Percentiles rank a stretch among this genome's conserved stretches.
Conservation (phyloP, 2,797 vertebrate genomes). For the Squalus acanthias region DNA sequence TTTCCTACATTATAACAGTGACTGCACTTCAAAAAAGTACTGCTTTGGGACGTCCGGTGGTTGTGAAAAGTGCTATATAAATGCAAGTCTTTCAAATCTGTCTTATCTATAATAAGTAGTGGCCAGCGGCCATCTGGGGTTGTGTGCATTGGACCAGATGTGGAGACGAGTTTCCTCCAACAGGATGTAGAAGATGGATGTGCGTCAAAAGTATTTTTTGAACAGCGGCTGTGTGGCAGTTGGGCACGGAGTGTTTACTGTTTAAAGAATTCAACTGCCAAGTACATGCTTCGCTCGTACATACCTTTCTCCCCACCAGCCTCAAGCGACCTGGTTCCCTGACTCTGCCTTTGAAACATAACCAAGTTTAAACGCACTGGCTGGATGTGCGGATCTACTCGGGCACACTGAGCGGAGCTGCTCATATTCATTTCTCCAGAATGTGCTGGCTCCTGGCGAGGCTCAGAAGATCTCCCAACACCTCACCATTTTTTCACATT, state of each 20-base stretch:
- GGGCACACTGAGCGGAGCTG: background rate
- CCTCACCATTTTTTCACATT: background rate
- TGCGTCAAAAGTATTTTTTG: background rate
- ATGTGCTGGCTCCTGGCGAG: background rate
- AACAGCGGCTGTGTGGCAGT: background rate
- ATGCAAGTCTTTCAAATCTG: background rate
- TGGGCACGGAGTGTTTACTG: background rate
- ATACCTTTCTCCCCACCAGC: background rate
- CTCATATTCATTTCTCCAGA: background rate
- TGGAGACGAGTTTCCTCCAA: background rate
- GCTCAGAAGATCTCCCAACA: background rate
- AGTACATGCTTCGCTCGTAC: background rate
- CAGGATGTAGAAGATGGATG: background rate
- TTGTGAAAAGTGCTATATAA: background rate
- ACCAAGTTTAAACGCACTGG: background rate
- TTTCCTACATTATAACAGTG: background rate
- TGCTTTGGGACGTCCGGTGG: background rate
- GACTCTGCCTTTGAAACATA: background rate
- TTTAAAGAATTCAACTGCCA: background rate
- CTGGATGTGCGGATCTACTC: background rate
- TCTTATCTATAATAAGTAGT: background rate
- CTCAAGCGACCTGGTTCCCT: background rate
- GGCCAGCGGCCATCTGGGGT: background rate
- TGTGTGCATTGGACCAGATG: background rate
- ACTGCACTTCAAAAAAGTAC: background rate